Evolutionary conservation across 2,797 vertebrate species (phyloP), one percentile per base, ranked within the genome.

Genomic region (Neopelma chrysocephalum): DNA sequence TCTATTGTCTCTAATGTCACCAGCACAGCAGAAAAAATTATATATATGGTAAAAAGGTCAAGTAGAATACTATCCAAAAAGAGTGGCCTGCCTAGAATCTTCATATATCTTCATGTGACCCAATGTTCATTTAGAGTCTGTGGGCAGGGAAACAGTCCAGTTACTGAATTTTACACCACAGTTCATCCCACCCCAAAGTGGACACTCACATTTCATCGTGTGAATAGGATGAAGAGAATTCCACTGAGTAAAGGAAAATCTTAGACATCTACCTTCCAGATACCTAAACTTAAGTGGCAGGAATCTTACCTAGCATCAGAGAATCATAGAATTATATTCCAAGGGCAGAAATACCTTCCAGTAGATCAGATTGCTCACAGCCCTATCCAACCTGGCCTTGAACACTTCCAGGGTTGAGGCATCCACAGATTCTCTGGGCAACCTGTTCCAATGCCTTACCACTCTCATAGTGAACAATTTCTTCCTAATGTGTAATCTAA

Each of bases 391-490:
- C 27, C 23, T 45, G 36, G 16, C 32, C 16, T n/a, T 64, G 19
- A 50, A 15, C 0, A 0, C 8, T 57, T 25, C 32, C 23, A 31
- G 56, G 6, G 19, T 18, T 51, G 27, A 11, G 34, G 6, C 32
- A 57, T 36, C 32, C 50, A 38, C 43, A 57, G 1, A 27, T 43
- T 36, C 22, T n/a, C 48, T 25, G 36, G 22, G 15, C 27, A 57
- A 6, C 36, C 3, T 20, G 5, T 69, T 27, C 26, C 19, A 36
- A 4, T 6, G 27, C 27, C 15, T 18, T 19, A 25, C 32, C 42
- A 15, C 36, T 36, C 8, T 9, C 13, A 9, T 1, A 61, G 9
- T 8, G 8, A 62, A 54, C 26, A 62, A 5, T 29, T 17, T 70
- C 3, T 51, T 82, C 32, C 23, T 29, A 38, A 31, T 43, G 20